Evolutionary conservation across 1,140 invertebrate genomes (phyloP).

Genomic region (Acromyrmex charruanus): DNA sequence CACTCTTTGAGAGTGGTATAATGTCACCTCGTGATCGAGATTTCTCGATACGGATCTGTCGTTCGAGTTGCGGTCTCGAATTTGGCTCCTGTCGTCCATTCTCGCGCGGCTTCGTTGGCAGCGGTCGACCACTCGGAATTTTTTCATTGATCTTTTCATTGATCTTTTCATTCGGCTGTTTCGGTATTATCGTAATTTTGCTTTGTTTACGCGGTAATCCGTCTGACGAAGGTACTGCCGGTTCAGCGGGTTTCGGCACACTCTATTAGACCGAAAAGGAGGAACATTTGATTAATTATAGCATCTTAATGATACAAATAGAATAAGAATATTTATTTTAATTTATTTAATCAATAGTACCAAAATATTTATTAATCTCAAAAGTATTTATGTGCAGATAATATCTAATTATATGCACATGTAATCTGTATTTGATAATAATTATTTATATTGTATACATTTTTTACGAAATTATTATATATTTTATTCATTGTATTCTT

Average conservation of each 20-base stretch:
- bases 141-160: conserved; percentile 82
- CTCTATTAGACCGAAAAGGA: conserved; percentile 74
- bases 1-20: conserved; percentile 83
- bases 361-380: conserved; percentile 1
- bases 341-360: not conserved
- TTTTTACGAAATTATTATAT: not conserved
- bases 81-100: conserved; percentile 84
- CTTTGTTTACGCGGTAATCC: conserved; percentile 82
- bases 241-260: conserved; percentile 82
- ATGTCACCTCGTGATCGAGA: conserved; percentile 83
- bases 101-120: conserved; percentile 79
- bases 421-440: not conserved
- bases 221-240: conserved; percentile 72
- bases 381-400: too few relatives aligned
- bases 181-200: conserved; percentile 86
- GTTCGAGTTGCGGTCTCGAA: conserved; percentile 84
- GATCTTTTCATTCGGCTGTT: conserved; percentile 76
- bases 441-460: not conserved
- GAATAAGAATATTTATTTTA: not conserved
- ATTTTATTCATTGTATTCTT: not conserved
- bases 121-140: conserved; percentile 76
- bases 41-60: conserved; percentile 84
- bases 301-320: not conserved
- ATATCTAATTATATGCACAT: too few relatives aligned
- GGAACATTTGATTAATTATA: not conserved